phyloP scores from a whole-genome alignment of 2,888 invertebrate genomes.

The Conomelus anceps region DNA sequence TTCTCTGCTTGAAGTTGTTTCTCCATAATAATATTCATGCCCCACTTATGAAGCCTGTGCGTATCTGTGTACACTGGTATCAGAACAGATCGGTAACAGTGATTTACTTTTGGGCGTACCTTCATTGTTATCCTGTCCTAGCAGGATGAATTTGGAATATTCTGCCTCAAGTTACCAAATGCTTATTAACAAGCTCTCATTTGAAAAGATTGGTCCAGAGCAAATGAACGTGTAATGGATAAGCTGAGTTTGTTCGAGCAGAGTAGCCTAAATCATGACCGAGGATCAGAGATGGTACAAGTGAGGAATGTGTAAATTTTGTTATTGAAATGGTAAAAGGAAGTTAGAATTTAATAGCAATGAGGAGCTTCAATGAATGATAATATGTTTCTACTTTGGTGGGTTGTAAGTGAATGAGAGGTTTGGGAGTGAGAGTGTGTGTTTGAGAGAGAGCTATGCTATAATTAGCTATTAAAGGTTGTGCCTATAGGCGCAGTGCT shows the following conservation, averaged over 20 bases:
- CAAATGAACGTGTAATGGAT: background rate
- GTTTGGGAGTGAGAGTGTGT: background rate
- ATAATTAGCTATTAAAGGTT: slow-evolving; percentile 8
- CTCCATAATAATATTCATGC: no score
- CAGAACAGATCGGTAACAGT: no score
- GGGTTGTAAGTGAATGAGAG: background rate
- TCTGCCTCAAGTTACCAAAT: background rate
- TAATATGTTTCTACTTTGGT: background rate
- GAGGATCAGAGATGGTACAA: background rate
- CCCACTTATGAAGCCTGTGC: no score
- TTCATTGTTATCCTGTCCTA: no score
- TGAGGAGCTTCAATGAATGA: background rate
- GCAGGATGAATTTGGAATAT: no score
- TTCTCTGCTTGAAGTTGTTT: no score
- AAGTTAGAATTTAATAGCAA: background rate
- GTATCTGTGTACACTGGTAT: no score
- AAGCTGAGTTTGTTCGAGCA: background rate
- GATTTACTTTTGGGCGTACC: no score
- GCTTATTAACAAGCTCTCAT: background rate
- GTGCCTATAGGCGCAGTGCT: background rate
- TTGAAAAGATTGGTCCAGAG: background rate
- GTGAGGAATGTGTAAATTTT: background rate
- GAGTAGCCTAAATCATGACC: no score
- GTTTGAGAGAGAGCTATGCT: background rate
- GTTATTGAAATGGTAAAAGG: background rate